Evolutionary conservation across 92 coral and sea anemone genomes (phyloP), one percentile per base, ranked within the genome.

Genomic region (Montipora capitata): DNA sequence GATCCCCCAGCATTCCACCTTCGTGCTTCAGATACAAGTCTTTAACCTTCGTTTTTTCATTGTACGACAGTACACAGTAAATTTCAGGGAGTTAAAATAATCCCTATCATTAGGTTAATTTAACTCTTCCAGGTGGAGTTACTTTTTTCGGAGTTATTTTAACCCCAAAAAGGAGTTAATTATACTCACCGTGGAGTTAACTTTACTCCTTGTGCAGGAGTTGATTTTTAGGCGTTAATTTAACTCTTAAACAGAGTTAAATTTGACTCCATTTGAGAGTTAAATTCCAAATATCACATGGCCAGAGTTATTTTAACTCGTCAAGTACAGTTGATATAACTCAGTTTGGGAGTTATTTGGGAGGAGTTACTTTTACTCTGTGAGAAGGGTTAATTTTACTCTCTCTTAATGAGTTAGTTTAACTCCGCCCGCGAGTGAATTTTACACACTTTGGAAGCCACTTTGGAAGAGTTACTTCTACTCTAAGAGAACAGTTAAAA

Each of bases 351-450:
- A 38, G 82, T 77, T 49, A 77, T 48, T 84, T 85, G 62, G 20
- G 57, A 63, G 75, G 85, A 61, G 90, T 85, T 52, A 85, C 12
- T 56, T 76, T 61, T 13, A 85, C 90, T 76, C 90, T 52, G 16
- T 15, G 3, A 20, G 15, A 9, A 39, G 90, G 38, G 90, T 86
- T 64, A 64, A 78, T n/a, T 16, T 64, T 5, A 86, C 90, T 76
- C 87, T 67, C 14, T 64, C 40, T 39, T 17, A 72, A 14, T 87
- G 85, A 58, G 90, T 85, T 14, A 85, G 43, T 54, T 85, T 78
- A 66, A 66, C 71, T 64, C 69, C 40, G 40, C 69, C 39, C 17
- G 88, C 45, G 88, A 73, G 88, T 74, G 3, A 74, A 73, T 13
- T 84, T 84, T 44, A 84, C 88, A 40, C 87, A 40, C 81, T 49